Evolutionary conservation across 2,113 vertebrate species (phyloP).

Genomic region (Willisornis vidua): DNA sequence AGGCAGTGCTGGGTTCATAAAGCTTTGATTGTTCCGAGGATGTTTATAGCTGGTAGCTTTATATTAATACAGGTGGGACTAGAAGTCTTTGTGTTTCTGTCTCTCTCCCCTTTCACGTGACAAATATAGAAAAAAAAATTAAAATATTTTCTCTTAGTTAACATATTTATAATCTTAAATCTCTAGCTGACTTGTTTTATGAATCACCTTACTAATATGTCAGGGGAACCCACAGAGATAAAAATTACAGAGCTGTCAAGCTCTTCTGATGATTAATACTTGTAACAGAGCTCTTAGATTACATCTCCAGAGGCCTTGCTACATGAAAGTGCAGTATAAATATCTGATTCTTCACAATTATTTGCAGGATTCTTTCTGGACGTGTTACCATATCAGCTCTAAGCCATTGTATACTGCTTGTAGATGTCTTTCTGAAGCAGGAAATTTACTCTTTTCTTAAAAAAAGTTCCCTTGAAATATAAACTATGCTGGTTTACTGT

Average conservation of each 20-base stretch:
- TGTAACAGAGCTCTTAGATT: background rate
- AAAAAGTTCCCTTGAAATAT: background rate
- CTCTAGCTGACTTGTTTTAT: background rate
- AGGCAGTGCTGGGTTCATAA: no score
- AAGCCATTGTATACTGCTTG: background rate
- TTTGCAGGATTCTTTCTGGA: background rate
- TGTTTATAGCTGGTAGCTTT: no score
- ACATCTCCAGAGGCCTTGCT: slow-evolving; percentile 13
- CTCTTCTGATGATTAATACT: background rate
- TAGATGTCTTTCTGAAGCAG: background rate
- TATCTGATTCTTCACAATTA: slow-evolving; percentile 9
- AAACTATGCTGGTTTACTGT: background rate
- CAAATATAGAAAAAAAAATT: background rate
- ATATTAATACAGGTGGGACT: no score
- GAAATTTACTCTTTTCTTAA: background rate
- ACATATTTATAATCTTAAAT: background rate
- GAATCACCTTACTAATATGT: background rate
- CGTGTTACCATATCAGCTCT: background rate
- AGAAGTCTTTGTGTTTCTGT: no score
- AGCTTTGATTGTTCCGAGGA: no score
- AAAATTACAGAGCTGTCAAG: slow-evolving; percentile 25
- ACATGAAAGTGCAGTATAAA: background rate
- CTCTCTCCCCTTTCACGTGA: no score
- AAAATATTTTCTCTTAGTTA: background rate
- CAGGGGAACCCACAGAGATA: background rate